Evolutionary conservation across 2,797 vertebrate genomes (phyloP).

Genomic region (Macrochelys suwanniensis): DNA sequence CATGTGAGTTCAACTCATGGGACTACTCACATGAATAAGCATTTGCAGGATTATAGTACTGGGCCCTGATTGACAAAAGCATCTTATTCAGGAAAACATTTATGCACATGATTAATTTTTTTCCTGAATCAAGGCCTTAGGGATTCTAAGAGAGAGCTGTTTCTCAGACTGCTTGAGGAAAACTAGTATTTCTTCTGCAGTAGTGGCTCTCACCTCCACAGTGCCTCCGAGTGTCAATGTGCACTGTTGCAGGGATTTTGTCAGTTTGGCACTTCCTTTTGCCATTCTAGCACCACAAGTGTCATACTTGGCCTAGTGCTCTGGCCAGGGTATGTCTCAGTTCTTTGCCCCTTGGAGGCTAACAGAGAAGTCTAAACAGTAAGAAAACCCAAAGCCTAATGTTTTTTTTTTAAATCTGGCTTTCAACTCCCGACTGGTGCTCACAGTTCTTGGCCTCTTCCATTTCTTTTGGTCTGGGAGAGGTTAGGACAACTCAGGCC

Average conservation of each 20-base stretch:
- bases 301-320: neutral
- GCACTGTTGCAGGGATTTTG: neutral
- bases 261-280: neutral
- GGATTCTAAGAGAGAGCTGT: neutral
- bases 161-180: neutral
- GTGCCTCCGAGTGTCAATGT: neutral
- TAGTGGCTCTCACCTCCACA: neutral
- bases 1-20: neutral
- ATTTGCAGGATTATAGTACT: neutral
- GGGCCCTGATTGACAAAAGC: neutral
- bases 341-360: neutral
- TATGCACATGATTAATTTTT: neutral
- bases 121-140: neutral
- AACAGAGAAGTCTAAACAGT: neutral
- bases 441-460: neutral
- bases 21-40: neutral
- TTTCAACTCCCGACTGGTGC: neutral
- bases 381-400: neutral
- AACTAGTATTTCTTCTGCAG: neutral
- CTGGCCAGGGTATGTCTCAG: neutral
- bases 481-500: neutral
- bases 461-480: neutral
- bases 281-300: neutral
- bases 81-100: neutral
- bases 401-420: too few relatives aligned